Base-by-base conservation (phyloP, 2,797 vertebrate species). In the Anguilla pacifica region DNA sequence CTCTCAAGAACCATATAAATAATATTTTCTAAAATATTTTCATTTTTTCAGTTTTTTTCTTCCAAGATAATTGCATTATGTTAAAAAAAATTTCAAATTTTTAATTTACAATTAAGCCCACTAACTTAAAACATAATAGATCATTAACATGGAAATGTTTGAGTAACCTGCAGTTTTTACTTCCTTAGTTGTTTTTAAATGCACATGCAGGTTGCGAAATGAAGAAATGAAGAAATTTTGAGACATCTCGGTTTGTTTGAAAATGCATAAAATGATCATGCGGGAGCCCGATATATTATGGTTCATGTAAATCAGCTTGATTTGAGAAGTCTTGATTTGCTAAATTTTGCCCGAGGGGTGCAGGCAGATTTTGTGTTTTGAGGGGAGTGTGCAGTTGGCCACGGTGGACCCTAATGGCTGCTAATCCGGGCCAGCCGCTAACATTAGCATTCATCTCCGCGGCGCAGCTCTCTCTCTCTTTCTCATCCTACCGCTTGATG, bases 371-470 rank as follows among this genome's bases (percentile, higher is more conserved):
- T 79, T 43, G 4, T 28, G 46, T 83, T 83, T 83, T 83, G 46
- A 79, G 39, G 49, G 43, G 6, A 49, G 77, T n/a, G 35, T 31
- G 77, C 39, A 81, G 77, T 25, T 49, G 22, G 46, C 25, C 39
- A n/a, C 17, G 1, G 46, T 0, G 46, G 77, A 13, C 19, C 19
- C 6, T 90, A 85, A 88, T 89, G 87, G 86, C 87, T 91, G 85
- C 84, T 90, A 91, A 92, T 91, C 70, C 91, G 90, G 89, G 82
- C 83, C 13, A 28, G 59, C 86, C 83, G 87, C 43, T 87, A 89
- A 86, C 92, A 96, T 97, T 94, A 95, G 95, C 94, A 96, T 96
- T 96, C 95, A 94, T 91, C 93, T 93, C 94, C 92, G 90, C 91
- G 90, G 91, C 91, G 17, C 39, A 51, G 43, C 91, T 92, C 91